These are phyloP conservation scores for Dromiciops gliroides DNA, from an alignment of 2,113 vertebrate species.

Conservation along the genomic window DNA sequence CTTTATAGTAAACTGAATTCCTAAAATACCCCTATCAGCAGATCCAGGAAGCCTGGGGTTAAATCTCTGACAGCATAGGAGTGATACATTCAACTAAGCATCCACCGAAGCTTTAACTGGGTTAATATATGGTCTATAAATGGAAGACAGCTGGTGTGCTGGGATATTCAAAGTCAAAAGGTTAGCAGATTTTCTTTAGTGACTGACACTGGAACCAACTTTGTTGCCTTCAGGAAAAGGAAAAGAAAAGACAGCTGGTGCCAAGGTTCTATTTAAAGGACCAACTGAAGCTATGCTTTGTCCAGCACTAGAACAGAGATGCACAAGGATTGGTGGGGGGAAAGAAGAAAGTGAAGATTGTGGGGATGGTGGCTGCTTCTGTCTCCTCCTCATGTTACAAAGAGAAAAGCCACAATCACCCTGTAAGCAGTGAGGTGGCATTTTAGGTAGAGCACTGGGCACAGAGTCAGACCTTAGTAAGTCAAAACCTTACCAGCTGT, in stretches of 20 bases:
- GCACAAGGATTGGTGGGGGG: not conserved
- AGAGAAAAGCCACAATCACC: not conserved
- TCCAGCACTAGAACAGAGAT: slow-evolving; percentile 20
- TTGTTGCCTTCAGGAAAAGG: slow-evolving; percentile 57
- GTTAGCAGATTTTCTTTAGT: slow-evolving; percentile 55
- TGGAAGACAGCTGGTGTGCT: slow-evolving; percentile 69
- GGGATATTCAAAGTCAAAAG: slow-evolving; percentile 58
- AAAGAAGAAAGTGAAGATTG: not conserved
- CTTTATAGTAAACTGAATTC: not conserved
- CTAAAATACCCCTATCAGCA: not conserved
- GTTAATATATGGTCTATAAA: slow-evolving; percentile 61
- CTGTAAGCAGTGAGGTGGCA: not conserved
- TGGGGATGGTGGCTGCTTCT: not conserved
- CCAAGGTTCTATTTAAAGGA: slow-evolving; percentile 57
- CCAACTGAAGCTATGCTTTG: slow-evolving; percentile 30
- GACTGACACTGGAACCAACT: not conserved
- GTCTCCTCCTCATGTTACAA: not conserved
- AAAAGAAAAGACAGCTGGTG: slow-evolving; percentile 50
- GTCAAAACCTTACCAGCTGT: slow-evolving; percentile 23
- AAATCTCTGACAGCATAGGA: slow-evolving; percentile 60
- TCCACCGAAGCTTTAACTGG: slow-evolving; percentile 69
- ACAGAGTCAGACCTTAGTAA: slow-evolving; percentile 7
- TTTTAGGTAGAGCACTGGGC: not conserved
- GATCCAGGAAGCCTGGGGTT: slow-evolving; percentile 44
- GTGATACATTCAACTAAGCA: slow-evolving; percentile 50